These are phyloP conservation scores for Hafferia zeledoni DNA, from an alignment of 2,797 vertebrate species.

Conservation along the genomic window DNA sequence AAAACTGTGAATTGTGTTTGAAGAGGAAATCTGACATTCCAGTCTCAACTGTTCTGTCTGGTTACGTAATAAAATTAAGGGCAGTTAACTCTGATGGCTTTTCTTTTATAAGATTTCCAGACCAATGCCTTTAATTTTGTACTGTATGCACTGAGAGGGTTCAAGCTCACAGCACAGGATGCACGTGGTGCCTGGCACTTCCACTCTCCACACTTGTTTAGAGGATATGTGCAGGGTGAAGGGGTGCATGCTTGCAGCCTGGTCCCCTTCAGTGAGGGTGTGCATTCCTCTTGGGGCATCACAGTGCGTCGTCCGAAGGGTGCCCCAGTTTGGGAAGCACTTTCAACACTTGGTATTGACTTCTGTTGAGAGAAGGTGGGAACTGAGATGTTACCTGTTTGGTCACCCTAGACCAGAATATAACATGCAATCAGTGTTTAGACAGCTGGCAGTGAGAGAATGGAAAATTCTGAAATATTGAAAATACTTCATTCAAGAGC, in stretches of 20 bases:
- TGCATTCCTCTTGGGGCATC: background rate
- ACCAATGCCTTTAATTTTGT: conserved; percentile 18
- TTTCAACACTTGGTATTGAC: background rate
- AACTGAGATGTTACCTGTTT: background rate
- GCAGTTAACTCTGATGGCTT: conserved; percentile 36
- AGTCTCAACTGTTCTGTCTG: conserved; percentile 59
- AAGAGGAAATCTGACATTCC: conserved; percentile 60
- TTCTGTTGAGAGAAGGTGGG: background rate
- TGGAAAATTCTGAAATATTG: background rate
- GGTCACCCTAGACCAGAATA: background rate
- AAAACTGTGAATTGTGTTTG: conserved; percentile 48
- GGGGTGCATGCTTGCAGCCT: background rate
- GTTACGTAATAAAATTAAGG: conserved; percentile 62
- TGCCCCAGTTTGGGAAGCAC: background rate
- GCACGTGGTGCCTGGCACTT: background rate
- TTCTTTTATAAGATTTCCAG: conserved; percentile 23
- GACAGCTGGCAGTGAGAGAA: background rate
- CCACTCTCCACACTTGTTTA: background rate
- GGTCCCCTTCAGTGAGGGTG: background rate
- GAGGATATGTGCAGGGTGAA: background rate
- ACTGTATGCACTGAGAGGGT: background rate
- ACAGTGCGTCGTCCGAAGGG: background rate
- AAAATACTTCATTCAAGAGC: background rate
- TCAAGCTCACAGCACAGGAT: background rate
- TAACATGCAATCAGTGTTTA: background rate